These are phyloP conservation scores for Auanema freiburgensis DNA, from an alignment of 2,888 invertebrate genomes.

Conservation along the genomic window DNA sequence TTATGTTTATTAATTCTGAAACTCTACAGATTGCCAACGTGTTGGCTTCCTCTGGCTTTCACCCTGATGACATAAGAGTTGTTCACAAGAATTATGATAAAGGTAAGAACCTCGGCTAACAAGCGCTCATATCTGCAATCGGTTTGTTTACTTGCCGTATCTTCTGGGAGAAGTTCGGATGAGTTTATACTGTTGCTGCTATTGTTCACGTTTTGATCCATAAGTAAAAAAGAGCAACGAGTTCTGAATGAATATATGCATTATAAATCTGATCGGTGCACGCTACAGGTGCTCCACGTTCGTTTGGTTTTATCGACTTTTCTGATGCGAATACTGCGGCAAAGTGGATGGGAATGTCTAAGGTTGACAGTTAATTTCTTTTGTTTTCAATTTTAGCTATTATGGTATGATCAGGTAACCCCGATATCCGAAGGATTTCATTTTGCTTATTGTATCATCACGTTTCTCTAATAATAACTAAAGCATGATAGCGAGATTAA, in stretches of 20 bases:
- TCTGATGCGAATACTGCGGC: slow-evolving; percentile 82
- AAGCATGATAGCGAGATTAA: background rate
- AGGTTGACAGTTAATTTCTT: slow-evolving; percentile 69
- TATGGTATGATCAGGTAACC: background rate
- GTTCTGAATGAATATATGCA: background rate
- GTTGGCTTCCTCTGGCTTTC: slow-evolving; percentile 33
- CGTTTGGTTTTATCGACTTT: slow-evolving; percentile 92
- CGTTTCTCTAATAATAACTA: slow-evolving; percentile 25
- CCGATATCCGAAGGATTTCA: background rate
- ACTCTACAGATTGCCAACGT: slow-evolving; percentile 31
- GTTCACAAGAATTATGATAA: slow-evolving; percentile 21
- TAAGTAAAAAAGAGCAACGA: background rate
- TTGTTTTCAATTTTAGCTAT: slow-evolving; percentile 6
- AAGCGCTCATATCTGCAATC: background rate
- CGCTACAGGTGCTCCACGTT: slow-evolving; percentile 76
- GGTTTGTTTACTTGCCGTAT: background rate
- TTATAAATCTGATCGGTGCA: background rate
- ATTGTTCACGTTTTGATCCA: background rate
- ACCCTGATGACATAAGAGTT: slow-evolving; percentile 37
- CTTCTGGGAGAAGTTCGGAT: too few relatives aligned
- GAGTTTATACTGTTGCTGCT: too few relatives aligned
- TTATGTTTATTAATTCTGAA: background rate
- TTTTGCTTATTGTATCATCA: slow-evolving; percentile 1
- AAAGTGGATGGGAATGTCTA: slow-evolving; percentile 88
- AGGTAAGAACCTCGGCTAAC: too few relatives aligned